Evolutionary conservation across 2,113 vertebrate genomes (phyloP).

Genomic region (Actenoides lindsayi): DNA sequence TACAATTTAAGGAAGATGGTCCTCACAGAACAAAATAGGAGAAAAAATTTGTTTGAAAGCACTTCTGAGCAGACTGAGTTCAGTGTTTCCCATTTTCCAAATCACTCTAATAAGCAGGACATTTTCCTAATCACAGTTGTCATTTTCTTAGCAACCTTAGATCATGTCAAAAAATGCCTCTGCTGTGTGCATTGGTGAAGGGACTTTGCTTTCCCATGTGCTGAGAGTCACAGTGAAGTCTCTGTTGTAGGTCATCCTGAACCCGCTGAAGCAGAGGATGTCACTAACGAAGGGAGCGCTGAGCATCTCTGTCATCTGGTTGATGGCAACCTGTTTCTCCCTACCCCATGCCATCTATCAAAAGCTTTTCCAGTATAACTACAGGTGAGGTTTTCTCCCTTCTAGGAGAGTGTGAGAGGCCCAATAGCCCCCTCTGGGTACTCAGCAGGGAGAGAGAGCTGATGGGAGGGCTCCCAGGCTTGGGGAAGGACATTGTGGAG

Average conservation of each 20-base stretch:
- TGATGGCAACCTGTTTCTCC: slow-evolving; percentile 71
- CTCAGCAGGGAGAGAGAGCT: too few relatives aligned
- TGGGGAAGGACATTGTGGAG: accelerated
- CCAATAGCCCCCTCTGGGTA: accelerated
- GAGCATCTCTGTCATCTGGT: slow-evolving; percentile 65
- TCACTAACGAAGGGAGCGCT: slow-evolving; percentile 21
- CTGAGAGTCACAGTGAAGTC: accelerated
- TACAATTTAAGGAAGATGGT: background rate
- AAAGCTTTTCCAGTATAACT: slow-evolving; percentile 67
- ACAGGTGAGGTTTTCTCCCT: slow-evolving; percentile 42
- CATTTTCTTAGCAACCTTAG: background rate
- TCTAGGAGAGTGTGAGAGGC: accelerated
- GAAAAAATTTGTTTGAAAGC: background rate
- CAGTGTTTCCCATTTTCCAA: background rate
- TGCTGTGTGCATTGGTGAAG: background rate
- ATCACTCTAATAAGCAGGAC: background rate
- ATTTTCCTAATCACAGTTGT: background rate
- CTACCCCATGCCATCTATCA: slow-evolving; percentile 70
- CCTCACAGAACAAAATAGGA: background rate
- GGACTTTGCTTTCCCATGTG: accelerated
- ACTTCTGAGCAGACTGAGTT: background rate
- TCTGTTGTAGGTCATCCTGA: slow-evolving; percentile 62
- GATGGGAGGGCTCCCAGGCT: background rate
- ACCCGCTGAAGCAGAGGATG: slow-evolving; percentile 65
- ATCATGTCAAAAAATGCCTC: background rate